phyloP scores from a whole-genome alignment of 2,888 invertebrate species.

The Nephrotoma appendiculata region DNA sequence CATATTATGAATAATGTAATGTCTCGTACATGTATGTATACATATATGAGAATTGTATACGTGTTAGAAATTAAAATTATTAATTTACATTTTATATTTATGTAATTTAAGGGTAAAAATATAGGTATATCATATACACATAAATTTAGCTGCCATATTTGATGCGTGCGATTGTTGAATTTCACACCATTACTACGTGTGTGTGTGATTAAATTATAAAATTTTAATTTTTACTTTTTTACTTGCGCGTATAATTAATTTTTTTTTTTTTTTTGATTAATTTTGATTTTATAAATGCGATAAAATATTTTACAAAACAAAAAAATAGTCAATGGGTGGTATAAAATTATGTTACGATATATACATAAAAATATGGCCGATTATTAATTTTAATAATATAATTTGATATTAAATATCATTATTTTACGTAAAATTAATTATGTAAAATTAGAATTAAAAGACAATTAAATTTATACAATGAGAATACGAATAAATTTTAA shows the following conservation, averaged over 20 bases:
- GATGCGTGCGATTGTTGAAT: not conserved
- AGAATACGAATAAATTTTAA: too few relatives aligned
- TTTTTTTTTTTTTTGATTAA: not conserved
- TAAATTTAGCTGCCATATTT: not conserved
- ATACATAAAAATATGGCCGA: not conserved
- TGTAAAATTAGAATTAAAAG: too few relatives aligned
- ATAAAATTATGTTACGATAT: not conserved
- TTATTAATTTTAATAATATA: not conserved
- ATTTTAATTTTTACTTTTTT: not conserved
- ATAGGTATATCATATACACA: not conserved
- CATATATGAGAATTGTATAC: not conserved
- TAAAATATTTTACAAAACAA: not conserved
- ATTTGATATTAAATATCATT: too few relatives aligned
- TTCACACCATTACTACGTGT: not conserved
- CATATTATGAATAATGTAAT: too few relatives aligned
- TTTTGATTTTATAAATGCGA: not conserved
- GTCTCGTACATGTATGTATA: not conserved
- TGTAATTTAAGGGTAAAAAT: not conserved
- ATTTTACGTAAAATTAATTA: too few relatives aligned
- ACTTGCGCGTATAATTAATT: not conserved
- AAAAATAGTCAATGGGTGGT: not conserved
- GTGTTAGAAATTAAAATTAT: not conserved
- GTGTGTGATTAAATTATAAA: not conserved
- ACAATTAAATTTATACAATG: too few relatives aligned
- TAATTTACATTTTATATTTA: not conserved